Evolutionary conservation across 1,140 invertebrate species (phyloP).

Genomic region (Neuroterus valhalla): DNA sequence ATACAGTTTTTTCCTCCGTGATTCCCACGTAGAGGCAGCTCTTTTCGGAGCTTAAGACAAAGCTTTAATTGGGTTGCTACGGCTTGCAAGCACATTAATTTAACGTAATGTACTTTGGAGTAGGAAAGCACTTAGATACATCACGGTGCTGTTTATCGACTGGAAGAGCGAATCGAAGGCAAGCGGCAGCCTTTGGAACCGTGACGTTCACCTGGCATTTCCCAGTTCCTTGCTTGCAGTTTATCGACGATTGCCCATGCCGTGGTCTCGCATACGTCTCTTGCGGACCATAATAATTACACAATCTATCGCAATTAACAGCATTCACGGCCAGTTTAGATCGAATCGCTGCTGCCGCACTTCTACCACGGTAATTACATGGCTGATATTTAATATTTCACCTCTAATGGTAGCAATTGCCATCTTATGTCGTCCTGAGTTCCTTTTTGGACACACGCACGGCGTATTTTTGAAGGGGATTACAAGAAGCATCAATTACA

Average conservation of each 20-base stretch:
- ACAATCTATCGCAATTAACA: conserved; percentile 57
- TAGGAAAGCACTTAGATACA: not conserved
- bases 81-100: not conserved
- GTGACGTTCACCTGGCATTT: conserved; percentile 25
- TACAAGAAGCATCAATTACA: conserved; percentile 3
- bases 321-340: conserved; percentile 54
- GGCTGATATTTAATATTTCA: conserved; percentile 53
- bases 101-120: not conserved
- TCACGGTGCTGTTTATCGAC: conserved; percentile 1
- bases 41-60: not conserved
- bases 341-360: conserved; percentile 47
- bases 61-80: conserved; percentile 5
- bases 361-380: conserved; percentile 49
- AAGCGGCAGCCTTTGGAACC: conserved; percentile 5
- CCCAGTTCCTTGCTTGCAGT: not conserved
- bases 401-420: conserved; percentile 45
- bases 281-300: conserved; percentile 41
- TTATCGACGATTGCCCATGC: not conserved
- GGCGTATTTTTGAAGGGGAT: not conserved
- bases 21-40: not conserved
- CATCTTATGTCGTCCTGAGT: not conserved
- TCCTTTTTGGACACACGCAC: not conserved
- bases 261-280: conserved; percentile 5
- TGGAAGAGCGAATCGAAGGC: not conserved
- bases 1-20: too few relatives aligned